Evolutionary conservation across 2,113 vertebrate genomes (phyloP), one percentile per base, ranked within the genome.

Genomic region (Xenopus laevis): DNA sequence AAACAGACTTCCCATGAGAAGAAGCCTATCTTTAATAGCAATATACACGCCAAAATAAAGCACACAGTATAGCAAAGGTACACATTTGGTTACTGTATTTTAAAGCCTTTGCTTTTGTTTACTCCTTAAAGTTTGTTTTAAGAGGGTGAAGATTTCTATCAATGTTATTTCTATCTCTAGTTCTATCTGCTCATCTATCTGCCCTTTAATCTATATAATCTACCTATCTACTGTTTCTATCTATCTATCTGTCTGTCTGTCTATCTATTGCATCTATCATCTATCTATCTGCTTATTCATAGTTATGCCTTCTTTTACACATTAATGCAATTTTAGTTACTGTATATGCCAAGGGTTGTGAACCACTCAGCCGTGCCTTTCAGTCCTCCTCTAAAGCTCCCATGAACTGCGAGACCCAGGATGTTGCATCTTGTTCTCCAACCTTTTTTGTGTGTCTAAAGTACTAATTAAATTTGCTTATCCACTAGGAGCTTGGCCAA

Each of bases 381-480:
- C 63, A 18, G 17, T 46, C 16, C 63, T 17, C 33, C 33, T 67
- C 20, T 65, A 27, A 55, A 66, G 62, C 33, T 30, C 72, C 47
- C 5, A 68, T 44, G 30, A 40, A 20, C 65, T 74, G 72, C 65
- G 13, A 68, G 52, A 53, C 61, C 17, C 65, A 62, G 72, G 58
- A 55, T 57, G 30, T n/a, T 65, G 62, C 13, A 23, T 50, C 27
- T 66, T 68, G 45, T 74, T 65, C 72, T 46, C 61, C 68, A 65
- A 50, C 55, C 64, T 74, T 68, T 68, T 40, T 74, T 59, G 68
- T 61, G 21, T 62, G 58, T 68, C 57, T 46, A 75, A 68, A 68
- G 65, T 61, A 53, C 65, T 68, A 75, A 75, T 75, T 75, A 75
- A 50, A 68, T 75, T 62, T 62, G 57, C 65, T 75, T 60, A 57